Base-by-base conservation (phyloP, 2,797 vertebrate genomes). In the Scyliorhinus canicula region DNA sequence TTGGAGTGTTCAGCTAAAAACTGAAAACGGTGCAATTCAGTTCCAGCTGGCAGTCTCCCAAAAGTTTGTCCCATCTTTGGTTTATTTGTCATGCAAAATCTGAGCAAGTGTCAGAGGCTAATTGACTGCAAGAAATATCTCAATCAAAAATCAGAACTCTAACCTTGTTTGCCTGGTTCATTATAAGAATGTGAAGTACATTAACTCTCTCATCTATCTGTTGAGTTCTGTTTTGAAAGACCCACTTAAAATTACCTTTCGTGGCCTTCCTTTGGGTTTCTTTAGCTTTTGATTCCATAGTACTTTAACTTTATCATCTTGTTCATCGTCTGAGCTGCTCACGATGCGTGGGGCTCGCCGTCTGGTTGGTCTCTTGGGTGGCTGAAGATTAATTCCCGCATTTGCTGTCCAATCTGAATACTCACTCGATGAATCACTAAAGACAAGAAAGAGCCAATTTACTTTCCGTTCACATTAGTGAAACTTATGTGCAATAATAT, bases 341-440 rank as follows among this genome's bases (percentile, higher is more conserved):
- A 98, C 97, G 86, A 97, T 97, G 26, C 97, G 96, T 3, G 97
- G 93, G 28, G 96, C 95, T 28, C 97, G 97, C 95, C 98, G 97
- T 4, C 98, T 97, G 35, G 98, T 97, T 0, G 98, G 98, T 0
- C 98, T 97, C 69, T 98, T 96, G 0, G 98, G 98, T 0, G 98
- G 98, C 57, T 98, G 98, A 50, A 99, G 96, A 95, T 98, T 98
- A 96, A 99, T 98, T 0, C 99, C 99, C 1, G 98, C 98, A 0
- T 99, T 98, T 1, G 98, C 98, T 0, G 98, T 99, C 99, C 99
- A 99, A 96, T 99, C 99, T 0, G 99, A 99, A 74, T 98, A 98
- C 60, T 98, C 97, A 55, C 98, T 99, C 50, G 98, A 99, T 0
- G 98, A 98, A 95, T 98, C 98, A 85, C 98, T 99, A 96, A 47